These are phyloP conservation scores for Drosophila anceps DNA, from an alignment of 2,888 invertebrate genomes.

Conservation along the genomic window DNA sequence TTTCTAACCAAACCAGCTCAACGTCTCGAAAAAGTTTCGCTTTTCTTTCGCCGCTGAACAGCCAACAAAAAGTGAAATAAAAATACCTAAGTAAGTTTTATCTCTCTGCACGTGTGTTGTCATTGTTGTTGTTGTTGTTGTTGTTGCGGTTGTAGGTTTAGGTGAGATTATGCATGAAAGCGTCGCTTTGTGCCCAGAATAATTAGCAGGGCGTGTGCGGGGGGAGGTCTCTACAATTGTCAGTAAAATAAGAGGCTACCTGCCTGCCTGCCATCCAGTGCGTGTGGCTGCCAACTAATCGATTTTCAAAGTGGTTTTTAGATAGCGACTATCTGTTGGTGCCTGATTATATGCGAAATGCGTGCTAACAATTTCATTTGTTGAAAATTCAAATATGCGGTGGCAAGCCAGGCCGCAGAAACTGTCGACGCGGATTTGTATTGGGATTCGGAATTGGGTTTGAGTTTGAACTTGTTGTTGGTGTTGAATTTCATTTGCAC, in stretches of 20 bases:
- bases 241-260: constrained; percentile 42
- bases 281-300: constrained; percentile 64
- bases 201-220: constrained; percentile 49
- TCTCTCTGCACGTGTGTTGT: constrained; percentile 47
- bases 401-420: constrained; percentile 57
- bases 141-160: constrained; percentile 34
- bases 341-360: constrained; percentile 69
- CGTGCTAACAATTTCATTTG: constrained; percentile 73
- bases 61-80: constrained; percentile 32
- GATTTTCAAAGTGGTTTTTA: constrained; percentile 65
- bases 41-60: constrained; percentile 60
- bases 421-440: constrained; percentile 52
- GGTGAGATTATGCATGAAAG: constrained; percentile 77
- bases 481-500: constrained; percentile 72
- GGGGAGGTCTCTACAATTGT: constrained; percentile 34
- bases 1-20: constrained; percentile 62
- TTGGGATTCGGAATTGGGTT: constrained; percentile 21
- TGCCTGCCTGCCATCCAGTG: constrained; percentile 11
- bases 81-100: constrained; percentile 51
- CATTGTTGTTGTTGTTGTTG: constrained; percentile 17
- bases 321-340: constrained; percentile 53
- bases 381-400: constrained; percentile 64
- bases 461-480: constrained; percentile 39
- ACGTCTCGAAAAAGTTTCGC: constrained; percentile 68
- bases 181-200: constrained; percentile 71